Evolutionary conservation across 1,140 invertebrate species (phyloP), one percentile per base, ranked within the genome.

Genomic region (Brachionus asplanchnoidis): DNA sequence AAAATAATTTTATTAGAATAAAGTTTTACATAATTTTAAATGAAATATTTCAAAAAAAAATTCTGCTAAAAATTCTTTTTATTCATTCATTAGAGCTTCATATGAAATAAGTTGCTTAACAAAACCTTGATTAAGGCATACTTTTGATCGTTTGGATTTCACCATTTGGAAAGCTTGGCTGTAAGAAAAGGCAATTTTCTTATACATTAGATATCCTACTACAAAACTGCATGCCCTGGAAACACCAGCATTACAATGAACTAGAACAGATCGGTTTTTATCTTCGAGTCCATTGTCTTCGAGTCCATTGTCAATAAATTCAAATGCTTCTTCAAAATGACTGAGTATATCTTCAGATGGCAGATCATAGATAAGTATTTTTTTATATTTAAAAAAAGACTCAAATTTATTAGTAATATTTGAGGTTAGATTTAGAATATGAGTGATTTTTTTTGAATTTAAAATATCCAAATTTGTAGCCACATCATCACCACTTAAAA

Each of bases 201-300:
- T 84, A 9, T 36, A 17, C 86, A 89, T 89, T 7, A 89, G 85
- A 85, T 89, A 89, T 7, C 86, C 88, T 42, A 89, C 88, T 9
- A 86, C 86, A 82, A 89, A 86, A 3, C 88, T 86, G 9, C 88
- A 86, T 17, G 88, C 87, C n/a, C 89, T 75, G 3, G 87, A 88
- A 14, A 88, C 86, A 7, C 89, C 89, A 8, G 88, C 88, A 73
- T 88, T 88, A 85, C 89, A 89, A 70, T 89, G 89, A 56, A 89
- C 87, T 20, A 89, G 85, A n/a, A 88, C 86, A 40, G 26, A 65
- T n/a, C 42, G 32, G 6, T 14, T 50, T 36, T 77, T 36, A 28
- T 50, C 42, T 28, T 50, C 17, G 5, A 77, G 14, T 50, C 42
- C 73, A 11, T 50, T 7, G 26, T 53, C 73, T 28, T 50, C 17